phyloP scores from a whole-genome alignment of 2,888 invertebrate genomes.

The Branchellion lobata region DNA sequence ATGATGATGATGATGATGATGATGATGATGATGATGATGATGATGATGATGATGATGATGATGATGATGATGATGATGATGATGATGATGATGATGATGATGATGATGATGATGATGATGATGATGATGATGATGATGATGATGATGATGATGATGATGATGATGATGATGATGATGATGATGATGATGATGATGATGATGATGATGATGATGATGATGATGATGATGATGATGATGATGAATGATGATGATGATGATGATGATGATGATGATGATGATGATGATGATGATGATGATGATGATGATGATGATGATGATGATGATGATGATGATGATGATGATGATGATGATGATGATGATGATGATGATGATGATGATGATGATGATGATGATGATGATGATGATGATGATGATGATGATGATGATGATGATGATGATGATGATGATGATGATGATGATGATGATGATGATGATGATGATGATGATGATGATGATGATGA shows the following conservation, averaged over 20 bases:
- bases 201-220: constrained; percentile 28
- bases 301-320: constrained; percentile 41
- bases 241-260: not conserved
- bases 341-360: constrained; percentile 38
- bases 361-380: constrained; percentile 33
- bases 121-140: constrained; percentile 28
- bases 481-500: constrained; percentile 7
- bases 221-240: constrained; percentile 25
- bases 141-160: constrained; percentile 37
- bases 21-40: constrained; percentile 16
- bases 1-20: not conserved
- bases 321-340: constrained; percentile 41
- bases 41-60: constrained; percentile 42
- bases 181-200: constrained; percentile 35
- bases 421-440: constrained; percentile 34
- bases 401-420: constrained; percentile 32
- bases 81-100: constrained; percentile 43
- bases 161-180: constrained; percentile 36
- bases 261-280: constrained; percentile 33
- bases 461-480: constrained; percentile 19
- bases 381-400: constrained; percentile 39
- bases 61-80: constrained; percentile 41
- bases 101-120: constrained; percentile 41
- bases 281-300: constrained; percentile 43
- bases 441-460: constrained; percentile 41